phyloP scores from a whole-genome alignment of 2,888 invertebrate genomes.

The Watsonalla cultraria region DNA sequence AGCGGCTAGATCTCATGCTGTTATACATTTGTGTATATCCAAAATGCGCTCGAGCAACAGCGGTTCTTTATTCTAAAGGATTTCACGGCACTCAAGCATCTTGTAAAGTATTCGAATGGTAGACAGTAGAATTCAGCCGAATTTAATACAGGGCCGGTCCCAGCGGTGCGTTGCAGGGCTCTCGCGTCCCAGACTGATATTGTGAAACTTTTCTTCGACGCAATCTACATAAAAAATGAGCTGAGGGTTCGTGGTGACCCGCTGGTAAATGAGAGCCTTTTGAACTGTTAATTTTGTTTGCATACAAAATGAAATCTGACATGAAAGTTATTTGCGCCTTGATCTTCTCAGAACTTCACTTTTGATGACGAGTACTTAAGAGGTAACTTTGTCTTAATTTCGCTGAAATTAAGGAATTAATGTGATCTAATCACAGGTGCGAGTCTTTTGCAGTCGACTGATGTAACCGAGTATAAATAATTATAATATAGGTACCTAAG shows the following conservation, averaged over 20 bases:
- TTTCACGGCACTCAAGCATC: conserved; percentile 33
- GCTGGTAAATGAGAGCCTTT: conserved; percentile 73
- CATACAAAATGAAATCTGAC: conserved; percentile 71
- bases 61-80: conserved; percentile 23
- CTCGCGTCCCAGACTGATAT: conserved; percentile 65
- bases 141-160: conserved; percentile 59
- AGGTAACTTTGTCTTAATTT: not conserved
- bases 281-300: conserved; percentile 76
- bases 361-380: conserved; percentile 21
- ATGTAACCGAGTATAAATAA: not conserved
- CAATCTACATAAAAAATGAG: conserved; percentile 78
- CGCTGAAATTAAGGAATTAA: not conserved
- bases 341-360: conserved; percentile 40
- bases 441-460: not conserved
- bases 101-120: conserved; percentile 49
- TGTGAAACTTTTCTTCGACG: conserved; percentile 73
- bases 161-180: conserved; percentile 46
- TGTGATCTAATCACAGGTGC: not conserved
- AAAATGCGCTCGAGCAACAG: conserved; percentile 12
- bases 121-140: conserved; percentile 55
- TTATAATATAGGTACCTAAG: no score
- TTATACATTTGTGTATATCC: conserved; percentile 12
- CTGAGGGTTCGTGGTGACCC: conserved; percentile 66
- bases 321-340: conserved; percentile 62
- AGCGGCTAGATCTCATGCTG: conserved; percentile 4